A percentile compares a stretch with the other conserved stretches of the same genome.
phyloP scores from a whole-genome alignment of 2,888 invertebrate species.

The Drosophila niveifrons region DNA sequence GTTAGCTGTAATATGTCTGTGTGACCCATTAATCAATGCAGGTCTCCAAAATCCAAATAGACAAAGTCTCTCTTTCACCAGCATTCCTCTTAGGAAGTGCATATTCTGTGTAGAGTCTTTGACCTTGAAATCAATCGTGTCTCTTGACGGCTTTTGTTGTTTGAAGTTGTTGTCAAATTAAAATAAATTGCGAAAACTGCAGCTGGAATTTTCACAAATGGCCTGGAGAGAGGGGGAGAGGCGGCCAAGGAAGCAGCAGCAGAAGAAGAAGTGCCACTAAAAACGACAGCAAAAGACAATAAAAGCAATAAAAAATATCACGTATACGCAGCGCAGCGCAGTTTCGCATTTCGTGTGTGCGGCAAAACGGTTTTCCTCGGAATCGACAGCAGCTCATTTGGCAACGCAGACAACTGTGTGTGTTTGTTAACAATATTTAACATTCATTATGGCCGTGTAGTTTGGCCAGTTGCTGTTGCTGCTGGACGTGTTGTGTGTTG shows the following conservation, averaged over 20 bases:
- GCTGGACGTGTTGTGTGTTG: not conserved
- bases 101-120: constrained; percentile 6
- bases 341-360: constrained; percentile 11
- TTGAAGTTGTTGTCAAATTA: constrained; percentile 44
- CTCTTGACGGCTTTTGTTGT: not conserved
- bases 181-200: constrained; percentile 46
- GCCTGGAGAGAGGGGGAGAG: constrained; percentile 1
- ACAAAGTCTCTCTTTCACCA: not conserved
- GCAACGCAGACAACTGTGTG: constrained; percentile 32
- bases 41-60: not conserved
- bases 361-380: constrained; percentile 50
- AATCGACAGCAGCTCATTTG: constrained; percentile 29
- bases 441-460: constrained; percentile 70
- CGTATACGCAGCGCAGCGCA: constrained; percentile 49
- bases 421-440: constrained; percentile 59
- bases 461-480: constrained; percentile 53
- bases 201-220: constrained; percentile 19
- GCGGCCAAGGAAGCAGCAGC: not conserved
- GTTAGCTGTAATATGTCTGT: constrained; percentile 48
- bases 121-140: not conserved
- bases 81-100: not conserved
- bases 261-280: constrained; percentile 17
- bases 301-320: constrained; percentile 44
- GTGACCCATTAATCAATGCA: constrained; percentile 53
- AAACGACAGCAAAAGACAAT: constrained; percentile 27